phyloP scores from a whole-genome alignment of 92 coral and sea anemone species.

The Epizoanthus rinbou region DNA sequence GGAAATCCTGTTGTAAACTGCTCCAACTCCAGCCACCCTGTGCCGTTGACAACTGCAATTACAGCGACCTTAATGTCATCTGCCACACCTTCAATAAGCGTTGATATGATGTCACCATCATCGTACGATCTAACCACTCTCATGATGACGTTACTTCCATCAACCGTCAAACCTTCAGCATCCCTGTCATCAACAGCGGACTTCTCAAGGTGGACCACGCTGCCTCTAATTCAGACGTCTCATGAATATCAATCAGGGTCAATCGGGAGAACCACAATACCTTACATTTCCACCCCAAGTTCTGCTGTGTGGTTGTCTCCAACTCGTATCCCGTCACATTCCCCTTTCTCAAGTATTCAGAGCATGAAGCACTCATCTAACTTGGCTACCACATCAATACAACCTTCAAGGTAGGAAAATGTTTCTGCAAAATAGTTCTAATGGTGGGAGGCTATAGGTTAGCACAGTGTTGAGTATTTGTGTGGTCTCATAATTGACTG shows the following conservation, averaged over 20 bases:
- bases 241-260: no score
- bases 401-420: slow-evolving; percentile 18
- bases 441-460: background rate
- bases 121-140: no score
- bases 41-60: background rate
- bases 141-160: no score
- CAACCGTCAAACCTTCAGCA: no score
- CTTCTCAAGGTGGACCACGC: no score
- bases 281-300: no score
- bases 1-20: slow-evolving; percentile 9
- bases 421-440: background rate
- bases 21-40: background rate
- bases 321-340: no score
- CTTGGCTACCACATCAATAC: background rate
- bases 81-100: background rate
- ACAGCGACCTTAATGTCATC: background rate
- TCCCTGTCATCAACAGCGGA: no score
- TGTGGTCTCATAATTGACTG: no score
- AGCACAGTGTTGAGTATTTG: background rate
- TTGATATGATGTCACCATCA: background rate
- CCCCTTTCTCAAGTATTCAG: background rate
- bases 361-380: background rate
- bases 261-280: no score
- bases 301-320: no score
- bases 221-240: no score